Evolutionary conservation across 2,888 invertebrate genomes (phyloP), one percentile per base, ranked within the genome.

Genomic region (Acronicta psi): DNA sequence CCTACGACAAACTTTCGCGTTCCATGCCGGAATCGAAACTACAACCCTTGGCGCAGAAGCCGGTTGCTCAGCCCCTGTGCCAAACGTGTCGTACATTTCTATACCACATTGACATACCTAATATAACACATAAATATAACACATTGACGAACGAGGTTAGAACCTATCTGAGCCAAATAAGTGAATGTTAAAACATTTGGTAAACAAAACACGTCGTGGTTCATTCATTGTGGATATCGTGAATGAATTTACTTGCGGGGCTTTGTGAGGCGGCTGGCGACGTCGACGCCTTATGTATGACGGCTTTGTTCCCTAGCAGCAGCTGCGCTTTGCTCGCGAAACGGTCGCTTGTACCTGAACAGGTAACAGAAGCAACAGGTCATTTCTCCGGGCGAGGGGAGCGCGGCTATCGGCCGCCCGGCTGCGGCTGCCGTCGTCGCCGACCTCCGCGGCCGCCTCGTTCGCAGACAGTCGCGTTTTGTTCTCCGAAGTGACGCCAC

Each of bases 281-380:
- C 78, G 83, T 86, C 87, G 70, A 78, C 78, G 83, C 87, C 87
- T 87, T 85, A 85, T 89, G 90, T 25, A 34, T 6, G 34, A 88
- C 84, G 80, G 83, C 87, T 88, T 91, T 89, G 90, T 91, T 89
- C 82, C 80, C 77, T 69, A 77, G 80, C 81, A 85, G 88, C 93
- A 91, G 92, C 93, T 93, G 92, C 79, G 73, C 69, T 79, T 76
- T 77, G 69, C 78, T 84, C 82, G 90, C 87, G 76, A 89, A 89
- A 87, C 89, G 87, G 85, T 83, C 86, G 86, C 81, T 85, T 86
- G 84, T 88, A 88, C 93, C 92, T 92, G 92, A 86, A 87, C 93
- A 93, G 93, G 93, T 92, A 93, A 89, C 85, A 87, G 87, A 88
- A 90, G 92, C 93, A 93, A 93, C 93, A 93, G 93, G 93, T 93